Percentiles rank a stretch among this genome's conserved stretches.
These are phyloP conservation scores for Aleiodes leptofemur DNA, from an alignment of 2,888 invertebrate species.

Conservation along the genomic window DNA sequence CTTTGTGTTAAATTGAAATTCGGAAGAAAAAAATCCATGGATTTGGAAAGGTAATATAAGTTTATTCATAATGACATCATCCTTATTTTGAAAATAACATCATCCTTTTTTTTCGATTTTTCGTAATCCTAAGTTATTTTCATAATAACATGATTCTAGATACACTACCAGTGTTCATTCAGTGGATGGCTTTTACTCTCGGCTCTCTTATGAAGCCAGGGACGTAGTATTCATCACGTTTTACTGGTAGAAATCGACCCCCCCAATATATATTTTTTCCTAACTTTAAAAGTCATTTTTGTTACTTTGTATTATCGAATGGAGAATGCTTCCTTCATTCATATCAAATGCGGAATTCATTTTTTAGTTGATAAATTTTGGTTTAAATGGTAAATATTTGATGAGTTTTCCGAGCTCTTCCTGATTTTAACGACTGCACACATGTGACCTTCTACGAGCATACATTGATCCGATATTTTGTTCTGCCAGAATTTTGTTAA, in stretches of 20 bases:
- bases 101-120: too few relatives aligned
- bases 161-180: constrained; percentile 42
- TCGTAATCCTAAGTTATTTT: not conserved
- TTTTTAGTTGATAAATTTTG: not conserved
- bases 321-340: not conserved
- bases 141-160: constrained; percentile 38
- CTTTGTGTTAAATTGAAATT: not conserved
- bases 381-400: not conserved
- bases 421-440: too few relatives aligned
- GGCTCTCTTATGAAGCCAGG: constrained; percentile 59
- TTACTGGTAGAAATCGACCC: constrained; percentile 11
- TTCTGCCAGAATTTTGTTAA: too few relatives aligned
- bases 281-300: not conserved
- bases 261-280: not conserved
- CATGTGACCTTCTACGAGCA: too few relatives aligned
- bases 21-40: constrained; percentile 38
- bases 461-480: too few relatives aligned
- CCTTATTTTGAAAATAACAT: too few relatives aligned
- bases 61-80: not conserved
- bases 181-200: constrained; percentile 57
- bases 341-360: not conserved
- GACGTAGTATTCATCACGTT: constrained; percentile 47
- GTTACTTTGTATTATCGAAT: not conserved
- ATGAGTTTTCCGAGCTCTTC: too few relatives aligned
- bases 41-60: constrained; percentile 27